A percentile compares a stretch with the other conserved stretches of the same genome.
Conservation (phyloP, 2,888 invertebrate genomes). For the Hesperia comma region DNA sequence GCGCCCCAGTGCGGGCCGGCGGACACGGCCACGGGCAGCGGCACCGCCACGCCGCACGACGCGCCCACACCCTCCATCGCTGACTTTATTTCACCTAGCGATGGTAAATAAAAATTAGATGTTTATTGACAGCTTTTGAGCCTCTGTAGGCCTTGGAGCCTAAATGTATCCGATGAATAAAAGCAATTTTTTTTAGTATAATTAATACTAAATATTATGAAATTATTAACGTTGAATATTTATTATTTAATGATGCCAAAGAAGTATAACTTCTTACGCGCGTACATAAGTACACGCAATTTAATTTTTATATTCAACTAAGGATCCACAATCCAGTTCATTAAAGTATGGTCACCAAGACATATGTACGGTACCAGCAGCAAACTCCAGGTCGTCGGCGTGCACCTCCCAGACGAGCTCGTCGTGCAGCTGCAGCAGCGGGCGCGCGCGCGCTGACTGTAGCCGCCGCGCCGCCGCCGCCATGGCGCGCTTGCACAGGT, state of each 20-base stretch:
- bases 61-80: constrained; percentile 67
- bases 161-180: too few species aligned
- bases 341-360: background rate
- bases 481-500: constrained; percentile 80
- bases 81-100: constrained; percentile 61
- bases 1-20: constrained; percentile 64
- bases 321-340: too few species aligned
- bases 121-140: too few species aligned
- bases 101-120: too few species aligned
- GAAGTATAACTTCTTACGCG: too few species aligned
- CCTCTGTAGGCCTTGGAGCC: too few species aligned
- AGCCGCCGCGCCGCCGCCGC: constrained; percentile 50
- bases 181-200: too few species aligned
- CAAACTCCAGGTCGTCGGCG: constrained; percentile 47
- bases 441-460: constrained; percentile 48
- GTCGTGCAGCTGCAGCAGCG: constrained; percentile 80
- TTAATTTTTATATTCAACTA: too few species aligned
- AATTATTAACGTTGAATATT: too few species aligned
- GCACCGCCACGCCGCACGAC: constrained; percentile 54
- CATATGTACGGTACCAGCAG: constrained; percentile 52
- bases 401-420: constrained; percentile 79
- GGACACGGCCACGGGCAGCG: constrained; percentile 64
- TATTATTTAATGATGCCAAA: too few species aligned
- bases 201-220: too few species aligned
- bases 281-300: too few species aligned